phyloP scores from a whole-genome alignment of 2,113 vertebrate genomes.

The Zosterops lateralis region DNA sequence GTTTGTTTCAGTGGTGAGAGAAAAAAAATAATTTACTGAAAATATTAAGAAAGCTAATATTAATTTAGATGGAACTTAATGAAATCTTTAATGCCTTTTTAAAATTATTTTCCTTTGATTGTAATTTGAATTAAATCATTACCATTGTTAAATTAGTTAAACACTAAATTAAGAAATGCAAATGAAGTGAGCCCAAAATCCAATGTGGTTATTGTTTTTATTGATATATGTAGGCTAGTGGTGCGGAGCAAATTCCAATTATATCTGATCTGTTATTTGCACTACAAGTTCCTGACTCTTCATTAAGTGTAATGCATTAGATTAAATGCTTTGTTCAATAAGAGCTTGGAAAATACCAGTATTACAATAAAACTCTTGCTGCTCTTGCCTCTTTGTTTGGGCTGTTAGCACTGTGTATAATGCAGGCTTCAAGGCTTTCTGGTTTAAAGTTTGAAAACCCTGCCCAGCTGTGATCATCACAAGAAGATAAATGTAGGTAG shows the following conservation, averaged over 20 bases:
- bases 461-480: not conserved
- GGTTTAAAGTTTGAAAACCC: not conserved
- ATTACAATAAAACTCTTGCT: not conserved
- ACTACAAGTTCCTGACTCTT: constrained; percentile 65
- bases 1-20: constrained; percentile 47
- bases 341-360: constrained; percentile 29
- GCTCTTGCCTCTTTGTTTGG: constrained; percentile 26
- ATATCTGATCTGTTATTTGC: constrained; percentile 69
- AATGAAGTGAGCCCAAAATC: constrained; percentile 65
- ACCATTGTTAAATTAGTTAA: constrained; percentile 72
- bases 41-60: constrained; percentile 58
- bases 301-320: constrained; percentile 58
- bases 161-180: constrained; percentile 74
- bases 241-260: constrained; percentile 72
- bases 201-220: constrained; percentile 69
- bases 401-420: not conserved
- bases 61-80: constrained; percentile 69
- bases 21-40: constrained; percentile 36
- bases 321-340: constrained; percentile 48
- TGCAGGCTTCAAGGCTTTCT: not conserved
- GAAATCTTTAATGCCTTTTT: constrained; percentile 65
- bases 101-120: constrained; percentile 66
- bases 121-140: constrained; percentile 71
- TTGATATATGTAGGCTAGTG: constrained; percentile 62
- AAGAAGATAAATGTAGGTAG: constrained; percentile 13